Conservation (phyloP, 2,113 vertebrate genomes). For the Elaphurus davidianus region DNA sequence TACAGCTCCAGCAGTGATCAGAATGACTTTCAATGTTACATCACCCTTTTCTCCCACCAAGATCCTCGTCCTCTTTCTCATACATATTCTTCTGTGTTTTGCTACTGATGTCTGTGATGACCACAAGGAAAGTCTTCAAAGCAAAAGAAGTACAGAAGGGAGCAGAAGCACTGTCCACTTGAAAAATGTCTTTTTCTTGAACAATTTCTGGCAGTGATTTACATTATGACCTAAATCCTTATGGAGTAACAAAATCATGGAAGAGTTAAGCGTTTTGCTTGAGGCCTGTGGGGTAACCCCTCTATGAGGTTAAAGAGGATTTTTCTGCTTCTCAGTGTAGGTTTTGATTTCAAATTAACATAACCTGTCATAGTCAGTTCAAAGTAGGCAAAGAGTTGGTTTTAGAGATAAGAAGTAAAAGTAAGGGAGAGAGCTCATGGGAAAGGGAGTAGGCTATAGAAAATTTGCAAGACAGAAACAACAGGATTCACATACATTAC, state of each 20-base stretch:
- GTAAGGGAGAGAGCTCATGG: not conserved
- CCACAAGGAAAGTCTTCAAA: slow-evolving; percentile 8
- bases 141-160: not conserved
- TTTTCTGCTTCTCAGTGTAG: not conserved
- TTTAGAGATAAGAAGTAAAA: not conserved
- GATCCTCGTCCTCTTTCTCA: not conserved
- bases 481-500: not conserved
- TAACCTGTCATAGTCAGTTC: not conserved
- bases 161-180: not conserved
- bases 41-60: not conserved
- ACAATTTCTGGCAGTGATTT: not conserved
- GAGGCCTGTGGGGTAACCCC: not conserved
- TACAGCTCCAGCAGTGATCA: not conserved
- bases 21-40: not conserved
- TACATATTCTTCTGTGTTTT: not conserved
- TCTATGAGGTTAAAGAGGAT: not conserved
- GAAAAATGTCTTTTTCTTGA: not conserved
- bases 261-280: slow-evolving; percentile 11
- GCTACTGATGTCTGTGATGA: not conserved
- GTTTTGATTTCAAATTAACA: not conserved
- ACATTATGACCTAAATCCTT: not conserved
- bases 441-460: not conserved
- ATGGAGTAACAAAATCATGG: not conserved
- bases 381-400: not conserved
- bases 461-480: slow-evolving; percentile 1